phyloP scores from a whole-genome alignment of 2,797 vertebrate genomes.

The Hyperoplus lanceolatus region DNA sequence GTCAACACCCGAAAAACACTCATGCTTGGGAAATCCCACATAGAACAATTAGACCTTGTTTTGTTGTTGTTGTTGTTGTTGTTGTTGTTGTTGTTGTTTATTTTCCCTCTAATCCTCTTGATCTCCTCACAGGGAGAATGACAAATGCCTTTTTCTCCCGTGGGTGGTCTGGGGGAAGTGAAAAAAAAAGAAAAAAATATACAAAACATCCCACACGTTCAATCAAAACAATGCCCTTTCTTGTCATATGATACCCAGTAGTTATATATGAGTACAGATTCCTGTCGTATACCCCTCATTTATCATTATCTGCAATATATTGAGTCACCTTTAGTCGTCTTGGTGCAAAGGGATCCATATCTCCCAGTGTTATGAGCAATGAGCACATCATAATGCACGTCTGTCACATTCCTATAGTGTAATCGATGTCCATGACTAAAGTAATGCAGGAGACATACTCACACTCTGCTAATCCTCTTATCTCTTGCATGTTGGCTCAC shows the following conservation, averaged over 20 bases:
- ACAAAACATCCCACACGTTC: slow-evolving; percentile 32
- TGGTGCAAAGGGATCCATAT: neutral
- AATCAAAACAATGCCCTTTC: slow-evolving; percentile 1
- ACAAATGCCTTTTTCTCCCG: slow-evolving; percentile 23
- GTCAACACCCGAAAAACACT: slow-evolving; percentile 21
- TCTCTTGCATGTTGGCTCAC: slow-evolving; percentile 10
- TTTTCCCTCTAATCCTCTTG: slow-evolving; percentile 22
- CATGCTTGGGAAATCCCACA: slow-evolving; percentile 12
- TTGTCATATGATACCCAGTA: neutral
- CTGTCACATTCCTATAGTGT: slow-evolving; percentile 11
- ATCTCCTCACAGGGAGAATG: slow-evolving; percentile 18
- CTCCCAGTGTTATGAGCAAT: neutral
- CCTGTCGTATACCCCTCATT: slow-evolving; percentile 19
- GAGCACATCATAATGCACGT: neutral
- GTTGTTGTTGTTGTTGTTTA: neutral
- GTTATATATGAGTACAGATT: slow-evolving; percentile 10
- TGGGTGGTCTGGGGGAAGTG: slow-evolving; percentile 11
- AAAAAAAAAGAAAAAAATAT: slow-evolving; percentile 9
- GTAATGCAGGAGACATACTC: slow-evolving; percentile 15
- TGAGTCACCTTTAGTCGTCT: slow-evolving; percentile 4
- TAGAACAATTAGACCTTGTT: slow-evolving; percentile 10
- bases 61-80: no score
- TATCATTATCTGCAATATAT: slow-evolving; percentile 1
- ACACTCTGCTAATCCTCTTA: slow-evolving; percentile 14
- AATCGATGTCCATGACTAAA: slow-evolving; percentile 11